Evolutionary conservation across 2,888 invertebrate genomes (phyloP), one percentile per base, ranked within the genome.

Genomic region (Sisyra terminalis): DNA sequence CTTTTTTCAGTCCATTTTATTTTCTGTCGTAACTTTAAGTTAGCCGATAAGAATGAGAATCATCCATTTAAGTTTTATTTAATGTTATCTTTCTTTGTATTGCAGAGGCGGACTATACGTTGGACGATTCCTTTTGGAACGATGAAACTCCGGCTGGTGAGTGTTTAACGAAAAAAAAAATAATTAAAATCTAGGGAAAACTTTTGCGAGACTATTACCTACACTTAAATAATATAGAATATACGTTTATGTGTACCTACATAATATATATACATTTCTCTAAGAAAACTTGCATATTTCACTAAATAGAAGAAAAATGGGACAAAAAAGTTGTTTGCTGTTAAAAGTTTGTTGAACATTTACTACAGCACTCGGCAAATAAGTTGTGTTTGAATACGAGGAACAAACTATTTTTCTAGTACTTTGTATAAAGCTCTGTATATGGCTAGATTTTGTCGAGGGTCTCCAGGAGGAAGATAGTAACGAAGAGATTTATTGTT

Each of bases 121-220:
- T 87, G 70, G 87, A 88, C 71, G 87, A 88, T 69, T 86, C 86
- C 59, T 86, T 83, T 70, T 87, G 87, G 87, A 87, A 84, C 71
- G 86, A 87, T 67, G 87, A 87, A 67, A 86, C 80, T 72, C 85
- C 86, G 69, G 80, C 81, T 64, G 87, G 87, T 87, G 62, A 83
- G 85, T 76, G 41, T 43, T 18, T 9, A 34, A 44, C 34, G 32
- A 39, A 44, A 31, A 29, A 32, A 38, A 43, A 14, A 37, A 16
- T 9, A 37, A 15, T 37, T 37, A 11, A n/a, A 14, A 14, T 10
- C 2, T n/a, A 16, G 2, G 14, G 14, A 14, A 14, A 37, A 35
- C 14, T 15, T 37, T 15, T 37, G 24, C 24, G 24, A 24, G 24
- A 24, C 24, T 24, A 24, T 24, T 24, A 29, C 30, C 30, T 3